Percentiles rank a stretch among this genome's conserved stretches.
Conservation (phyloP, 2,113 vertebrate genomes). For the Aptenodytes patagonicus region DNA sequence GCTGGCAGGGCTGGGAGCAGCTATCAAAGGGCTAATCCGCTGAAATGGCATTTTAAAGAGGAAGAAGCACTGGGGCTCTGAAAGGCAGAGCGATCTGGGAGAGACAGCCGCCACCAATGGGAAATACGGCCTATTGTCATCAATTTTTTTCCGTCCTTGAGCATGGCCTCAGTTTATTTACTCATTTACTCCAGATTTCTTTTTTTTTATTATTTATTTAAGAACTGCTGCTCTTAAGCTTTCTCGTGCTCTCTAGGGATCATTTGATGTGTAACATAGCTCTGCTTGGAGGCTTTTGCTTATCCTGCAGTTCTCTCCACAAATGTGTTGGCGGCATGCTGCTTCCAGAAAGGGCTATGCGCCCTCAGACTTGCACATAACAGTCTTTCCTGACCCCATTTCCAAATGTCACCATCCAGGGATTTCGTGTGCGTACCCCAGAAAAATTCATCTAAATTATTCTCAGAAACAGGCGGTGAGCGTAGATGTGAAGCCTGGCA, state of each 20-base stretch:
- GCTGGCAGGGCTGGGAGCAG: not conserved
- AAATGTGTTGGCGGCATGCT: not conserved
- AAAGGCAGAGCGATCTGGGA: not conserved
- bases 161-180: not conserved
- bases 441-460: not conserved
- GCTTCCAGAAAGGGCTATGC: not conserved
- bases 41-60: not conserved
- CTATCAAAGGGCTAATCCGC: not conserved
- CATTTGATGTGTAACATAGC: not conserved
- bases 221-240: not conserved
- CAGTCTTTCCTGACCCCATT: not conserved
- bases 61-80: not conserved
- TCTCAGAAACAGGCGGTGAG: not conserved
- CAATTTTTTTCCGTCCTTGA: not conserved
- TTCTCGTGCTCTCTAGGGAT: not conserved
- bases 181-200: not conserved
- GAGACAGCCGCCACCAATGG: rapidly evolving
- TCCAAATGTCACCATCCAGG: not conserved
- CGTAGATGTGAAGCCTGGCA: not conserved
- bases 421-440: not conserved
- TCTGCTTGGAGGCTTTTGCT: not conserved
- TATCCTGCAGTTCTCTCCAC: not conserved
- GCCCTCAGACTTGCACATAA: not conserved
- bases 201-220: not conserved
- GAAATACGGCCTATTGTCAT: not conserved